Base-by-base conservation (phyloP, 2,113 vertebrate genomes). In the Aspidoscelis tigris region DNA sequence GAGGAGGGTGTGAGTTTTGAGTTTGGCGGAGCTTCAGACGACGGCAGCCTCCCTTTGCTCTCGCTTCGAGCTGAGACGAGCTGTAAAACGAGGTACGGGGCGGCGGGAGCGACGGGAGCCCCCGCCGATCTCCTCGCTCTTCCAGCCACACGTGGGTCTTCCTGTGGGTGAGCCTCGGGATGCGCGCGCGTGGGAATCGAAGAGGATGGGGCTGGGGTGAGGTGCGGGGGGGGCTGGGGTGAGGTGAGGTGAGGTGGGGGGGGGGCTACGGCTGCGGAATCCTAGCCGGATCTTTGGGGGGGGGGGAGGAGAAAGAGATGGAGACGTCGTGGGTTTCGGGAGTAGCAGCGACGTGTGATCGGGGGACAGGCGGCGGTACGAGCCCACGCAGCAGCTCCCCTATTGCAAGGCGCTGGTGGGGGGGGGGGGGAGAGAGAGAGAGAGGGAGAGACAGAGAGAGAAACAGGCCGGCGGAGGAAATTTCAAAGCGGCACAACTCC, bases 1-100 rank as follows among this genome's bases (percentile, higher is more conserved):
- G 8, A 65, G 6, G 43, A 43, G 83, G 69, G 77, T 85, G 83
- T 80, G 83, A 65, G 33, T 33, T 33, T 74, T 74, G 83, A 73
- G 58, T 80, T 79, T 74, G 77, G 77, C 58, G 26, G 70, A 53
- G 83, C 83, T 84, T 84, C 55, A 84, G 69, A 64, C 33, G 33
- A 33, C 33, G 47, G 8, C 68, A 72, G 68, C 76, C 39, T 53
- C 78, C 53, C 3, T 50, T 50, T 9, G 5, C 8, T 5, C 47
- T 50, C 5, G 8, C 47, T 50, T 50, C 5, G 5, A 50, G 47
- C 47, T n/a, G 61, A 79, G 83, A 16, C 55, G 24, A 43, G 76
- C 77, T 85, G 83, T 69, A 6, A 10, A 26, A 66, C 73, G 26
- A 85, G 83, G 83, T 85, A 85, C 6, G 3, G 70, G 33, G 33